Conservation (phyloP, 2,113 vertebrate genomes). For the Nyctibius bracteatus region DNA sequence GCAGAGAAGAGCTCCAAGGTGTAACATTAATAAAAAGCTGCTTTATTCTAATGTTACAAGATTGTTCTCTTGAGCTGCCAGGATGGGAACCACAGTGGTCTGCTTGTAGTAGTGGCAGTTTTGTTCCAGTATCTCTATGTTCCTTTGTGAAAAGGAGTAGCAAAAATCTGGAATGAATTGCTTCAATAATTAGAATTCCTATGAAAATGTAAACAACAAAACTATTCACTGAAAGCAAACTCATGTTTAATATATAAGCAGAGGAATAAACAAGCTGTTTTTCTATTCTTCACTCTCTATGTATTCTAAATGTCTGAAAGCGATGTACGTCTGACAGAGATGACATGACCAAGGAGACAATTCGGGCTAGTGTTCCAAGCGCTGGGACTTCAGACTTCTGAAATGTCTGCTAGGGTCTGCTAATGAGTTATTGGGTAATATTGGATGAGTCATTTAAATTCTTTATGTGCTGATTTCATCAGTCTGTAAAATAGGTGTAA, state of each 20-base stretch:
- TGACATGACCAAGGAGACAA: background rate
- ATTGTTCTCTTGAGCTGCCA: constrained; percentile 3
- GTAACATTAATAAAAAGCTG: constrained; percentile 14
- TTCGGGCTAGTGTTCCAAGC: background rate
- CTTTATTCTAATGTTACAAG: background rate
- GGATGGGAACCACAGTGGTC: background rate
- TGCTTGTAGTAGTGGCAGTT: background rate
- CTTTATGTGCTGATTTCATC: constrained; percentile 32
- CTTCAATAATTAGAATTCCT: constrained; percentile 40
- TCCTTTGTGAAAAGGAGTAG: background rate
- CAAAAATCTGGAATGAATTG: background rate
- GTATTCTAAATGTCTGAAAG: background rate
- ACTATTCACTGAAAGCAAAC: constrained; percentile 27
- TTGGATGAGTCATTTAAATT: constrained; percentile 38
- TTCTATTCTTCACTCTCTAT: constrained; percentile 28
- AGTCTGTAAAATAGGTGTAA: constrained; percentile 41
- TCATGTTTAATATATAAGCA: constrained; percentile 52
- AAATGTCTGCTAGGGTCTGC: constrained; percentile 5
- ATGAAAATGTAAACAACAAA: constrained; percentile 34
- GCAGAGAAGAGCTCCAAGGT: constrained; percentile 19
- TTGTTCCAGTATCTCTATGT: background rate
- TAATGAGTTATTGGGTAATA: constrained; percentile 7
- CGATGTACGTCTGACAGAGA: background rate
- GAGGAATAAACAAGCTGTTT: constrained; percentile 21
- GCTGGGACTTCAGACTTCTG: background rate